A percentile compares a stretch with the other conserved stretches of the same genome.
phyloP scores from a whole-genome alignment of 2,888 invertebrate species.

The Papilio elwesi region DNA sequence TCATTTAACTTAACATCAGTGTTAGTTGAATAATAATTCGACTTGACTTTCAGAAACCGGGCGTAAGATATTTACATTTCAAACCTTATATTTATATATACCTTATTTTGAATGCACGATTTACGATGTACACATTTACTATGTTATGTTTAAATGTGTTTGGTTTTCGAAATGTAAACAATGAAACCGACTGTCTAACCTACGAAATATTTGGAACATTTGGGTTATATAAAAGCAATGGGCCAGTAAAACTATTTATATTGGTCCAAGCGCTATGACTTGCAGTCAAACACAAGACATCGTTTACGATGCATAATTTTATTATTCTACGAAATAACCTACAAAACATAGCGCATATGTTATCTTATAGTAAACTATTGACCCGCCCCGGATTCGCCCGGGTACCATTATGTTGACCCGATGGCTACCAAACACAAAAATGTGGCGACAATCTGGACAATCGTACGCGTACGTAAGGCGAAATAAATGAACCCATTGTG shows the following conservation, averaged over 20 bases:
- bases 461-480: no score
- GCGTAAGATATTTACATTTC: no score
- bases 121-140: not conserved
- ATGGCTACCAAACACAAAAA: no score
- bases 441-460: no score
- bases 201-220: constrained; percentile 10
- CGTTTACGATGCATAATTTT: not conserved
- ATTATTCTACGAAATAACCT: no score
- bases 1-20: no score
- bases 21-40: no score
- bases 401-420: no score
- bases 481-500: constrained; percentile 18
- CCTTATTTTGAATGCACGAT: not conserved
- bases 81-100: not conserved
- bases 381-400: no score
- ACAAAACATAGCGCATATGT: no score
- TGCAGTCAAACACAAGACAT: constrained; percentile 6
- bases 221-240: constrained; percentile 10
- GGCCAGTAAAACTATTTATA: constrained; percentile 11
- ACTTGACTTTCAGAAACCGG: no score
- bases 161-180: constrained; percentile 7
- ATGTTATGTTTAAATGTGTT: not conserved
- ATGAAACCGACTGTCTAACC: not conserved
- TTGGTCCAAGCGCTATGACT: not conserved
- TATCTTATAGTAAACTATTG: no score